Base-by-base conservation (phyloP, 2,888 invertebrate genomes). In the Melipona bicolor region DNA sequence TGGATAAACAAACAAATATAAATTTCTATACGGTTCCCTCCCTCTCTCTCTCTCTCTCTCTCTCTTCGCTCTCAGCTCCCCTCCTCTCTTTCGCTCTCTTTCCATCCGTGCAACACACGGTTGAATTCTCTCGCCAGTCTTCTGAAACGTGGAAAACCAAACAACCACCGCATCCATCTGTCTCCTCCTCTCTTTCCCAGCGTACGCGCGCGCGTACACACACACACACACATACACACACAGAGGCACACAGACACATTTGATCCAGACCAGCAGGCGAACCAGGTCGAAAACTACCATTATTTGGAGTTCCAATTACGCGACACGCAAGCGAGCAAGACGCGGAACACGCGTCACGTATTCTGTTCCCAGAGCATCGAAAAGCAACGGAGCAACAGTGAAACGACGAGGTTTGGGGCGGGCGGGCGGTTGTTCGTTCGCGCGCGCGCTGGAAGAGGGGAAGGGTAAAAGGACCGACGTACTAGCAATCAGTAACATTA, bases 401-500 rank as follows among this genome's bases (percentile, higher is more conserved):
- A 85, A 83, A 73, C n/a, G 27, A 77, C 81, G 24, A 11, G 50
- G 65, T 4, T 59, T 11, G 36, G 50, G 43, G 4, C n/a, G 68
- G 13, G 32, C 36, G 43, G 43, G 43, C 43, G n/a, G n/a, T n/a
- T n/a, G n/a, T n/a, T n/a, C n/a, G 43, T 43, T 43, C 9, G 32
- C 32, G 32, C 32, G 32, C 32, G 43, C 43, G 43, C 9, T 43
- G 9, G 56, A n/a, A 59, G 54, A n/a, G 36, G 68, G 32, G 56
- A 56, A 67, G 71, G 80, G 79, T 77, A 79, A 79, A 81, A 84
- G 77, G 77, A 79, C 76, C 80, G 77, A 79, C 65, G 82, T 81
- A 77, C 78, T 83, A 76, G 88, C 88, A 90, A 91, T 88, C 89
- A 80, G 87, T 88, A 90, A 90, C 87, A 85, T 90, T 88, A 89